Base-by-base conservation (phyloP, 2,113 vertebrate species). In the Cavia aperea region DNA sequence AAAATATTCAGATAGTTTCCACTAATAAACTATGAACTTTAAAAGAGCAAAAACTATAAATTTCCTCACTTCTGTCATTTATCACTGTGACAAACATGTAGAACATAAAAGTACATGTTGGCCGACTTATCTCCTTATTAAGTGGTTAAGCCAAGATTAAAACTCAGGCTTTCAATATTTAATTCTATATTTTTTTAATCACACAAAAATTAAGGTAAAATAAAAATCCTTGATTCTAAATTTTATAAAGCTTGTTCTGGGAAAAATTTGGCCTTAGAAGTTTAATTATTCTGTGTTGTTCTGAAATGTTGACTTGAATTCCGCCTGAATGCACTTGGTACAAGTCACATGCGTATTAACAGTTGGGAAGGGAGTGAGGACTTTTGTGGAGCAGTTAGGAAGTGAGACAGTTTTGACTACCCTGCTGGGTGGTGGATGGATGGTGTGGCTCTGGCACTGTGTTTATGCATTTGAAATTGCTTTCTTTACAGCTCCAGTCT, bases 391-490 rank as follows among this genome's bases (percentile, higher is more conserved):
- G 75, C 70, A 90, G 23, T 92, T 92, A 92, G 87, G 29, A 95
- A 95, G 77, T 46, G 66, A 89, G 65, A 60, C 36, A 78, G 29
- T 31, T 58, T 5, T 85, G 94, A 77, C 36, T 78, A 18, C 49
- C 87, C 91, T 93, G 62, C 84, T 94, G 78, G 68, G 56, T 92
- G 65, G 89, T 79, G 49, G 54, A 58, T 81, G 39, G 11, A 95
- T 2, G 10, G 58, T 29, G n/a, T n/a, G 58, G 65, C 79, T 72
- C 58, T 39, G 85, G n/a, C 70, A 11, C 68, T 81, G 90, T 84
- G 86, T 94, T 94, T 79, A 86, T 89, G 73, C 88, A 94, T 95
- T 95, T 95, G 88, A 94, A 94, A 95, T 95, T 81, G 82, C 82
- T 94, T 95, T 88, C 89, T 94, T 95, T 95, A 94, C 65, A 94